These are phyloP conservation scores for Aegypius monachus DNA, from an alignment of 2,113 vertebrate species.

Conservation along the genomic window DNA sequence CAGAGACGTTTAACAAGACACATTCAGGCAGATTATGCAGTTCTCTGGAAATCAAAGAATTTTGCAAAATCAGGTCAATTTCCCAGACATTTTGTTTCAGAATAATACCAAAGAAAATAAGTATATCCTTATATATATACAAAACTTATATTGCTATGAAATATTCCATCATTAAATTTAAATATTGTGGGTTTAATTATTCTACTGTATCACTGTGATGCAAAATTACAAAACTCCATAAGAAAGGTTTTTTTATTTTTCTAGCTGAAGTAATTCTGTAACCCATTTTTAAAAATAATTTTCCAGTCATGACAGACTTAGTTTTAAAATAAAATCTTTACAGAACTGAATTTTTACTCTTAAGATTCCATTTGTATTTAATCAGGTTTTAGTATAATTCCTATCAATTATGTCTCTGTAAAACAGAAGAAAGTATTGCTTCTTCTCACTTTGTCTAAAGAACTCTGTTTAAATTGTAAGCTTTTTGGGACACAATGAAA, in stretches of 20 bases:
- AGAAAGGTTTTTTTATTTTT: not conserved
- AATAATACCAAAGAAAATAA: not conserved
- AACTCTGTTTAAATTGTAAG: not conserved
- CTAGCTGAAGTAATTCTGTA: not conserved
- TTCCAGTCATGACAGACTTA: not conserved
- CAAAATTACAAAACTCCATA: not conserved
- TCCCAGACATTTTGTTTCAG: not conserved
- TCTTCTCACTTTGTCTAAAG: not conserved
- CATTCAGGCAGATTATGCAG: not conserved
- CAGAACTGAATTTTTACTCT: not conserved
- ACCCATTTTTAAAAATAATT: not conserved
- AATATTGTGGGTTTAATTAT: not conserved
- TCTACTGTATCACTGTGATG: not conserved
- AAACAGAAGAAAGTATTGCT: not conserved
- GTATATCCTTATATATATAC: not conserved
- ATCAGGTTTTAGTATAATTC: not conserved
- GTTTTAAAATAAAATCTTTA: not conserved
- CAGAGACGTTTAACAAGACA: not conserved
- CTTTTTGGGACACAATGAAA: not conserved
- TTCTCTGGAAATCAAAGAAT: not conserved
- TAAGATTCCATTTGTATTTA: not conserved
- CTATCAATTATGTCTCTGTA: not conserved
- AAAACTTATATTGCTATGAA: not conserved
- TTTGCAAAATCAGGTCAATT: not conserved
- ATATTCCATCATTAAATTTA: not conserved